Base-by-base conservation (phyloP, 2,797 vertebrate genomes). In the Nannoperca australis region DNA sequence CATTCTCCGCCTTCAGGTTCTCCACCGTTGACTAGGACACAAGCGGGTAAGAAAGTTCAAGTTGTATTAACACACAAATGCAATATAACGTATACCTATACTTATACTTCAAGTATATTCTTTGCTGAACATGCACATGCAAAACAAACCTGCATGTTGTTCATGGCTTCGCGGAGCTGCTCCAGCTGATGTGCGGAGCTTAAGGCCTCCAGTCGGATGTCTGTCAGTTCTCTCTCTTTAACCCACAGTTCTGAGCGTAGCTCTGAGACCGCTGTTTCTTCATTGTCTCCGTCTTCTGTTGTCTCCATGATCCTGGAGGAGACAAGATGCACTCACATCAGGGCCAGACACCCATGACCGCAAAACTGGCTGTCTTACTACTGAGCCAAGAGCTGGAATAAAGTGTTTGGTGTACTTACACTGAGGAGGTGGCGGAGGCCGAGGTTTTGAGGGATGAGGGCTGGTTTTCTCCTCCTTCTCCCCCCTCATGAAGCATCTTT, bases 171-270 rank as follows among this genome's bases (percentile, higher is more conserved):
- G 70, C 96, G 86, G 24, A 99, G 96, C 90, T 99, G 97, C 90
- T 98, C 98, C 56, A 99, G 94, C 85, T 99, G 98, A 83, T 98
- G 98, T 60, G 98, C 98, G 0, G 98, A 99, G 93, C 94, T 99
- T 65, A 99, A 95, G 20, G 98, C 98, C 87, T 99, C 98, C 78
- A 99, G 85, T 24, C 98, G 96, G 84, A 99, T 99, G 75, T 99
- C 98, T 0, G 98, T 99, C 66, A 99, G 94, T 80, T 97, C 97
- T 95, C 98, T 97, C 87, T 99, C 98, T 77, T 99, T 99, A 83
- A 96, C 96, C 97, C 97, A 98, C 15, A 99, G 95, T 83, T 99
- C 98, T 0, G 97, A 97, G 62, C 98, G 97, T 30, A 99, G 92
- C 70, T 97, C 96, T 0, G 97, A 96, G 24, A 99, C 98, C 22